These are phyloP conservation scores for Egretta garzetta DNA, from an alignment of 2,113 vertebrate genomes.

Conservation along the genomic window DNA sequence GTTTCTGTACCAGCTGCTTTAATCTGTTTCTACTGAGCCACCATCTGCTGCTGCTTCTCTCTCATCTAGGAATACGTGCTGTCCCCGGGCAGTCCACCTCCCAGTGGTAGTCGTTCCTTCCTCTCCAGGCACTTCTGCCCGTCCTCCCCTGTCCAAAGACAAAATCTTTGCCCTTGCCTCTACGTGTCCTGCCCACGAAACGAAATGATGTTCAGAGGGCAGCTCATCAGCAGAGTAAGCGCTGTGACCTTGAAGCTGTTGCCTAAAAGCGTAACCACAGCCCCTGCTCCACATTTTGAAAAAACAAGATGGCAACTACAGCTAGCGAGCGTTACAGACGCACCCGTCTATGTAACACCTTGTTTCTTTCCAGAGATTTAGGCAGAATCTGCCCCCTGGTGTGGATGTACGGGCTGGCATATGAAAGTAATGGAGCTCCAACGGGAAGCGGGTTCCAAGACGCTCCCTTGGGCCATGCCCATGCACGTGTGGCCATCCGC, in stretches of 20 bases:
- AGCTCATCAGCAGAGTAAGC: background rate
- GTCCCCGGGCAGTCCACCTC: background rate
- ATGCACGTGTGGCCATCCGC: rapidly evolving
- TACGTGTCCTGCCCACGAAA: background rate
- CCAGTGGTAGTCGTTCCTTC: background rate
- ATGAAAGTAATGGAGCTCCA: background rate
- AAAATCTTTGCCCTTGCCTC: background rate
- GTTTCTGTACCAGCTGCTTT: background rate
- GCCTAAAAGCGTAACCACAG: background rate
- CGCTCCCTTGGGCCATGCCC: rapidly evolving
- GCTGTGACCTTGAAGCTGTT: background rate
- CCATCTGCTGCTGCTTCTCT: constrained; percentile 15
- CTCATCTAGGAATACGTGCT: background rate
- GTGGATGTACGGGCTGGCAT: background rate
- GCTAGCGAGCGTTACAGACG: background rate
- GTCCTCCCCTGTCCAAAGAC: background rate
- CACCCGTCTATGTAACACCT: rapidly evolving
- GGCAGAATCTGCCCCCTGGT: background rate
- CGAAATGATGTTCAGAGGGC: background rate
- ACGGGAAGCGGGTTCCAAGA: background rate
- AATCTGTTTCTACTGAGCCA: background rate
- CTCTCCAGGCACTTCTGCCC: background rate
- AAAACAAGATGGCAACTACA: background rate
- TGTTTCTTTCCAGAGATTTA: background rate
- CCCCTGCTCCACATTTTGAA: background rate